Base-by-base conservation (phyloP, 2,797 vertebrate genomes). In the Apogon hyalosoma region DNA sequence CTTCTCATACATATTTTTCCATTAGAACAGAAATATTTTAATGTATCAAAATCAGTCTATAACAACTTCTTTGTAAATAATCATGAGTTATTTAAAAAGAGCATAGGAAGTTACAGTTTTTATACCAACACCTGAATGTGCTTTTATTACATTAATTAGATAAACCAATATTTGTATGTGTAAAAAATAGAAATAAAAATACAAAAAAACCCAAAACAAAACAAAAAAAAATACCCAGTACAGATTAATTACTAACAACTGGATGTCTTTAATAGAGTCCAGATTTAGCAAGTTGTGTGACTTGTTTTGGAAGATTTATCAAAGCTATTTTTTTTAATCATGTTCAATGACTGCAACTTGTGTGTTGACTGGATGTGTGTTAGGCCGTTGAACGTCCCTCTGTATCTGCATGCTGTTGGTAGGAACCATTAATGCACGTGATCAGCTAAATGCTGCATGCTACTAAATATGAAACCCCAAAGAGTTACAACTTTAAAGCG, bases 41-140 rank as follows among this genome's bases (percentile, higher is more conserved):
- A 80, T 90, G 79, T 90, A 79, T 75, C 76, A 75, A 75, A 62
- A 87, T 74, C 78, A 73, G 65, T 85, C 69, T 82, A 74, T 85
- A 86, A 90, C 69, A 86, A 90, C 69, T 85, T 78, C 82, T 91
- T 87, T 93, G 91, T 93, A 93, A 92, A 93, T 94, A 92, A 82
- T 85, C 76, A 68, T 69, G 63, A 81, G 78, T 87, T 86, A 90
- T 93, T 95, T 93, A 77, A 92, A 91, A 92, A 72, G 66, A 77
- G 87, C 88, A 93, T 88, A 91, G 86, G 83, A 90, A 89, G 88
- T 89, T 93, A 85, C 86, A 92, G 90, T 91, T 95, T 95, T 96
- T 95, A 91, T 93, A 94, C 92, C 87, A 77, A 93, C 86, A 87
- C 88, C 93, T 92, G 91, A 91, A 94, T 93, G 93, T 94, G 90